phyloP scores from a whole-genome alignment of 2,113 vertebrate genomes.

The Willisornis vidua region DNA sequence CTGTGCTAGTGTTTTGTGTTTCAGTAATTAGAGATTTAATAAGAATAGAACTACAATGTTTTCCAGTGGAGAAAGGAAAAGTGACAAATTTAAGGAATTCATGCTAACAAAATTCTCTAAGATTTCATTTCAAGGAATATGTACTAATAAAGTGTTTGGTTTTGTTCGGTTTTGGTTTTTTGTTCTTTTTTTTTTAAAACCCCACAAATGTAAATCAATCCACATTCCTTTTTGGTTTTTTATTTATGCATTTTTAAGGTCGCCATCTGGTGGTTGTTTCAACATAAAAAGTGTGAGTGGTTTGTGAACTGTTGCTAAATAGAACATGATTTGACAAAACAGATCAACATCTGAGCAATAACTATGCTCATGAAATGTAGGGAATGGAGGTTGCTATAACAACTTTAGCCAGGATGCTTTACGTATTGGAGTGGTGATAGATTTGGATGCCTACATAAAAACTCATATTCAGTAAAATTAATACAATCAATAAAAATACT shows the following conservation, averaged over 20 bases:
- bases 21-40: neutral
- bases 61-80: neutral
- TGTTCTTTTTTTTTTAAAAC: too few species aligned
- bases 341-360: neutral
- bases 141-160: neutral
- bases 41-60: neutral
- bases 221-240: neutral
- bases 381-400: neutral
- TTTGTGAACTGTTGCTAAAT: neutral
- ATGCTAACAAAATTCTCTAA: neutral
- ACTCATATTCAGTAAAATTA: neutral
- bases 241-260: conserved; percentile 41
- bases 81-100: neutral
- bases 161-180: too few species aligned
- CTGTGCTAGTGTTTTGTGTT: neutral
- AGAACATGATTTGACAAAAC: neutral
- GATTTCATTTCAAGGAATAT: neutral
- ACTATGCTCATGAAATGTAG: neutral
- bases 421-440: neutral
- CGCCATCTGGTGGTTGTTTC: conserved; percentile 66
- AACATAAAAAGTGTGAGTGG: neutral
- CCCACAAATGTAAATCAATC: neutral
- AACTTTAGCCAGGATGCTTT: neutral
- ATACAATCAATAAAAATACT: neutral
- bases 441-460: neutral